Conservation (phyloP, 2,113 vertebrate genomes). For the Hylia prasina region DNA sequence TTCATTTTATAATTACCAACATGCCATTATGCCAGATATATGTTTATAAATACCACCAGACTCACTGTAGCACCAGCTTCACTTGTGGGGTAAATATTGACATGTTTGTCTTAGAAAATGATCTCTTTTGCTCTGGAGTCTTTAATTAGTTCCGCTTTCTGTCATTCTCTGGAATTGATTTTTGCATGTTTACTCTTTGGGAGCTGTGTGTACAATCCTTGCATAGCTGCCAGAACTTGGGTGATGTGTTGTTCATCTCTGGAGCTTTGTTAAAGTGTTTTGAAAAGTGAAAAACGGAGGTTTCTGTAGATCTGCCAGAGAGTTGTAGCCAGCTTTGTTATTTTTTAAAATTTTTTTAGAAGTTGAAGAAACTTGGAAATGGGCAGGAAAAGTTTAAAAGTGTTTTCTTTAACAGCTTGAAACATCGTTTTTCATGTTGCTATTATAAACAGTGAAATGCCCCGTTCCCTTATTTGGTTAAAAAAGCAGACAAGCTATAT, state of each 20-base stretch:
- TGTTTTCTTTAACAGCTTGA: slow-evolving; percentile 58
- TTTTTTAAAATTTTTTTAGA: neutral
- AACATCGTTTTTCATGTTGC: slow-evolving; percentile 37
- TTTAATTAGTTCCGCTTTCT: slow-evolving; percentile 33
- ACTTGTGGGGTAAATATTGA: neutral
- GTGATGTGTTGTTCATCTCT: neutral
- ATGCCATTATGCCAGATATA: neutral
- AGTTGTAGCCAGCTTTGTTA: neutral
- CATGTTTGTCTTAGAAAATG: neutral
- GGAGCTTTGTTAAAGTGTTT: slow-evolving; percentile 6
- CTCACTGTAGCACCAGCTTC: neutral
- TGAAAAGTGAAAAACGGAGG: neutral
- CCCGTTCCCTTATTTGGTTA: slow-evolving; percentile 79
- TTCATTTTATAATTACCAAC: neutral
- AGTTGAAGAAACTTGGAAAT: slow-evolving; percentile 15
- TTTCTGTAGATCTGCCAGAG: slow-evolving; percentile 55
- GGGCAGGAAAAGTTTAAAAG: slow-evolving; percentile 16
- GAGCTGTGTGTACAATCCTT: neutral
- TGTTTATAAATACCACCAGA: slow-evolving; percentile 6
- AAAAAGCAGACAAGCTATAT: slow-evolving; percentile 59
- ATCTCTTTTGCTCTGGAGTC: neutral
- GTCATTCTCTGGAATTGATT: neutral
- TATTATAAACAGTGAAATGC: slow-evolving; percentile 74
- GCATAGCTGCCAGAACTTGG: neutral
- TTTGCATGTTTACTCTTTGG: neutral